These are phyloP conservation scores for Wasmannia auropunctata DNA, from an alignment of 1,140 invertebrate genomes.

Conservation along the genomic window DNA sequence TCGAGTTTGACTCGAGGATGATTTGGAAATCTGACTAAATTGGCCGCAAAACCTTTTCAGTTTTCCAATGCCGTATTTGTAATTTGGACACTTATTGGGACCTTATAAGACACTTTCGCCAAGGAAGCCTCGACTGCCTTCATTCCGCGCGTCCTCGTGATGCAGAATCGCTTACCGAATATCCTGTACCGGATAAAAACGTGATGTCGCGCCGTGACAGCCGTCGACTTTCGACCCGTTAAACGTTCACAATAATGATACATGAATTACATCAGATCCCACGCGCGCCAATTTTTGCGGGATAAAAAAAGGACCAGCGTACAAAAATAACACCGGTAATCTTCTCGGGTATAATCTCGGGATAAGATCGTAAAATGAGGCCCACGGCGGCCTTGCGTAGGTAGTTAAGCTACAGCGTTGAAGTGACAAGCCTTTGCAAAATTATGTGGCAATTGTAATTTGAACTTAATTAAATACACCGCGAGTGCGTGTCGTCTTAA, in stretches of 20 bases:
- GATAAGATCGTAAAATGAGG: constrained; percentile 1
- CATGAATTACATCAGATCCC: constrained; percentile 10
- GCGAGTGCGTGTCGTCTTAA: background rate
- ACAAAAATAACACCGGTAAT: background rate
- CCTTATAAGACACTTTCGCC: no score
- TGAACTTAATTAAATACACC: constrained; percentile 7
- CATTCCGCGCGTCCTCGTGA: background rate
- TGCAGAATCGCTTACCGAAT: background rate
- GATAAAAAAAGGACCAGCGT: background rate
- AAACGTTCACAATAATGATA: constrained; percentile 10
- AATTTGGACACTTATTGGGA: no score
- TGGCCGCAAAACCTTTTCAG: background rate
- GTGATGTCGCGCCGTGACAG: background rate
- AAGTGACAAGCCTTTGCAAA: constrained; percentile 19
- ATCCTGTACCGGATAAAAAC: constrained; percentile 18
- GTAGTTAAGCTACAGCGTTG: background rate
- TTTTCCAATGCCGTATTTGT: background rate
- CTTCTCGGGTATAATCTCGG: background rate
- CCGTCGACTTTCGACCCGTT: background rate
- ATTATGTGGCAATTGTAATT: background rate
- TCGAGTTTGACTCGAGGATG: background rate
- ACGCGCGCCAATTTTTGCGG: background rate
- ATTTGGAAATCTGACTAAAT: background rate
- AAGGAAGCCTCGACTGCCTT: background rate
- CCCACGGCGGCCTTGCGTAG: background rate